Evolutionary conservation across 2,797 vertebrate genomes (phyloP), one percentile per base, ranked within the genome.

Genomic region (Chelmon rostratus): DNA sequence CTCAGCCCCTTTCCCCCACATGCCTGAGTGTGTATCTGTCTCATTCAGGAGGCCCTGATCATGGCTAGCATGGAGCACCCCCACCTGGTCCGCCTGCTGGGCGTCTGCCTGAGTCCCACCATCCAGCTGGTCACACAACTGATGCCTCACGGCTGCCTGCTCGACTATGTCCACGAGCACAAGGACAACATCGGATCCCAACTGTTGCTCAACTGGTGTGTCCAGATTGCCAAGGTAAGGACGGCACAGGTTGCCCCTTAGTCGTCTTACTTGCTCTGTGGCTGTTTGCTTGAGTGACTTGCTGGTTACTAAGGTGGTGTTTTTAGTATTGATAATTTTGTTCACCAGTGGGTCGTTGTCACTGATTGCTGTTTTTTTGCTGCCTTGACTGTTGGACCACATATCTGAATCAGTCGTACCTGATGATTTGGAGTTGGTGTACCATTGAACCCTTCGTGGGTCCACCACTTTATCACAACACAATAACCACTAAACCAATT

Each of bases 1-100:
- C 10, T 1, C 12, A 21, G 23, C 35, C 33, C 10, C 3, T 54
- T 67, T 31, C 16, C 47, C 57, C 65, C 87, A 84, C 72, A 82
- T 88, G 84, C 87, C 89, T 94, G 70, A 94, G 90, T 91, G 82
- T 81, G 10, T 82, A 23, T 91, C 59, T 90, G 58, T 91, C 53
- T 84, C 89, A 70, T 92, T 12, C 93, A 99, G 98, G 98, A 99
- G 95, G 98, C 98, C 77, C 96, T 99, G 78, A 99, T 99, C 87
- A 99, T 99, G 98, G 98, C 98, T 44, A 99, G 98, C 90, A 98
- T 99, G 97, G 97, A 99, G 86, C 98, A 99, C 84, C 96, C 98
- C 0, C 98, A 99, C 93, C 93, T 99, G 88, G 98, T 99, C 59
- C 96, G 98, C 56, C 94, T 99, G 44, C 79, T 99, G 80, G 98